Percentiles rank a stretch among this genome's conserved stretches.
Conservation (phyloP, 2,888 invertebrate genomes). For the Orthosia gracilis region DNA sequence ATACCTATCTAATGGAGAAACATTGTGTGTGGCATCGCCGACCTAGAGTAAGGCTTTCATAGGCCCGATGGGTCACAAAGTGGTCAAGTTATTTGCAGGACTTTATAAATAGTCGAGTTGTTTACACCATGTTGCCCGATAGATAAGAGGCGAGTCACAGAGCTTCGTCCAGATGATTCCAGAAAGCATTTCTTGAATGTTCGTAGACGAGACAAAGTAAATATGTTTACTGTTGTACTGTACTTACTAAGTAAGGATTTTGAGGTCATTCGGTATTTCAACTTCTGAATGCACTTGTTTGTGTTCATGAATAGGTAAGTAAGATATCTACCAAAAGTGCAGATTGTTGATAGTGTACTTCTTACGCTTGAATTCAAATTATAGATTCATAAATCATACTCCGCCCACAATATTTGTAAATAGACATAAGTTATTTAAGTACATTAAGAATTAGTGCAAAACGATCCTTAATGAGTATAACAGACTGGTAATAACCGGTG, state of each 20-base stretch:
- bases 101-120: conserved; percentile 78
- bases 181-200: conserved; percentile 60
- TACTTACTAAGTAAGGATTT: not conserved
- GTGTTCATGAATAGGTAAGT: not conserved
- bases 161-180: conserved; percentile 69
- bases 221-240: not conserved
- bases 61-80: conserved; percentile 67
- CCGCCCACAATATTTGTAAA: conserved; percentile 25
- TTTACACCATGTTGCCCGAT: conserved; percentile 75
- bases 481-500: conserved; percentile 81
- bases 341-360: not conserved
- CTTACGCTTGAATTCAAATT: conserved; percentile 29
- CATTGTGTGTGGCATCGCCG: conserved; percentile 54
- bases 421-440: conserved; percentile 51
- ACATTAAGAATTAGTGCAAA: conserved; percentile 66
- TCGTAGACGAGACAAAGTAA: not conserved
- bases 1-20: not conserved
- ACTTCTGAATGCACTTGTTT: not conserved
- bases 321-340: not conserved
- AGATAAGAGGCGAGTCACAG: conserved; percentile 72
- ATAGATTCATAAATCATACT: conserved; percentile 20
- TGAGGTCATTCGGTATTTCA: not conserved
- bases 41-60: conserved; percentile 68
- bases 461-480: conserved; percentile 73
- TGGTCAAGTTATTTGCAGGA: conserved; percentile 72